phyloP scores from a whole-genome alignment of 1,140 invertebrate genomes.

The Tetramorium alpestre region DNA sequence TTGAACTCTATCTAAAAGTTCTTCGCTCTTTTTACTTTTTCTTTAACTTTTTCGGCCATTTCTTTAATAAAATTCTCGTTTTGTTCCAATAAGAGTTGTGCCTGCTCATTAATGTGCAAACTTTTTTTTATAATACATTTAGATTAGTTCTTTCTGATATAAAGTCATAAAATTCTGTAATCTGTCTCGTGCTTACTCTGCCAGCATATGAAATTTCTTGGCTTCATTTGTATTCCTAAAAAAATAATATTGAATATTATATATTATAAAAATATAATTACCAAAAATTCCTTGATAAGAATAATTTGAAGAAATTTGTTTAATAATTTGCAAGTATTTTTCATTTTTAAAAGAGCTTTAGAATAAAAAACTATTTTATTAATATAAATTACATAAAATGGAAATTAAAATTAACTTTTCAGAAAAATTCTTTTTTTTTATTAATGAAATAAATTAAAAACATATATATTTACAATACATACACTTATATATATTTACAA shows the following conservation, averaged over 20 bases:
- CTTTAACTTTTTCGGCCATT: slow-evolving; percentile 87
- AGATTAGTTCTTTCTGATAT: not conserved
- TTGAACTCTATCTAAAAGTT: slow-evolving; percentile 85
- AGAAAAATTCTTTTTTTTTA: not conserved
- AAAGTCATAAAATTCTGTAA: slow-evolving; percentile 32
- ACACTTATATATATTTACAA: not conserved
- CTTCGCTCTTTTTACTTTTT: slow-evolving; percentile 78
- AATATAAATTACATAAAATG: not conserved
- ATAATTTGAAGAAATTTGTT: not conserved
- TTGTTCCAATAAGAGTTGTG: slow-evolving; percentile 88
- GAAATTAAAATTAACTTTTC: not conserved
- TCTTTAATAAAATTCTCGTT: slow-evolving; percentile 87
- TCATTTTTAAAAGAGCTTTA: not conserved
- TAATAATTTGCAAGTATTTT: slow-evolving; percentile 4
- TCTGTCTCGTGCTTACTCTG: slow-evolving; percentile 91
- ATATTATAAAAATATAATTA: not conserved
- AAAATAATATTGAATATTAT: slow-evolving; percentile 46
- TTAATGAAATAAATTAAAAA: not conserved
- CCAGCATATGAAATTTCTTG: slow-evolving; percentile 91
- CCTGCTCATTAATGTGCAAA: slow-evolving; percentile 88
- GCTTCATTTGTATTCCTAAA: slow-evolving; percentile 90
- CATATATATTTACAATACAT: not conserved
- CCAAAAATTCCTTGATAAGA: not conserved
- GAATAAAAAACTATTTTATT: not conserved
- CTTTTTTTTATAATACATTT: slow-evolving; percentile 82